phyloP scores from a whole-genome alignment of 2,888 invertebrate species.

The Eustalomyia histrio region DNA sequence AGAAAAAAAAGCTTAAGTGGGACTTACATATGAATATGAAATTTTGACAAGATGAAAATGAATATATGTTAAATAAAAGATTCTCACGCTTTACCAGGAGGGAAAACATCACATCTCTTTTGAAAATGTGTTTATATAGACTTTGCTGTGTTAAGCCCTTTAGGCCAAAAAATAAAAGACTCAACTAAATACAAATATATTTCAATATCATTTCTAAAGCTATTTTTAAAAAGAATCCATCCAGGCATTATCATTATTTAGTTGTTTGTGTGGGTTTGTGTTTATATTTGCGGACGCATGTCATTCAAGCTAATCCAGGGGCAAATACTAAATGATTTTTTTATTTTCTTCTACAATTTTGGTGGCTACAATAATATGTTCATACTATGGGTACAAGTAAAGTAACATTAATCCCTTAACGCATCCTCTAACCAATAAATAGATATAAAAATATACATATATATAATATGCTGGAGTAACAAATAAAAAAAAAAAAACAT shows the following conservation, averaged over 20 bases:
- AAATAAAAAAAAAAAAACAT: background rate
- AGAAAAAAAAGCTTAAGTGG: constrained; percentile 38
- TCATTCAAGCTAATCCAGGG: constrained; percentile 63
- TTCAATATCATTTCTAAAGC: constrained; percentile 53
- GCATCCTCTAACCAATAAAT: constrained; percentile 37
- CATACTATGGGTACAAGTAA: constrained; percentile 35
- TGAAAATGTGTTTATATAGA: constrained; percentile 37
- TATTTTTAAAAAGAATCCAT: constrained; percentile 28
- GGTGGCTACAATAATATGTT: constrained; percentile 23
- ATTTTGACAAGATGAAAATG: constrained; percentile 17
- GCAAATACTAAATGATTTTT: constrained; percentile 63
- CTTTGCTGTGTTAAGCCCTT: constrained; percentile 33
- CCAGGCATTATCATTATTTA: constrained; percentile 17
- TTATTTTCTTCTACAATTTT: constrained; percentile 21
- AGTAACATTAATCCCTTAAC: constrained; percentile 63
- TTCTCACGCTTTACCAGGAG: constrained; percentile 59
- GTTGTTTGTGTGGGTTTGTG: constrained; percentile 50
- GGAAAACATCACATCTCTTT: constrained; percentile 38
- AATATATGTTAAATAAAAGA: constrained; percentile 11
- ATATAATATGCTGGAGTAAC: background rate
- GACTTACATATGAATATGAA: constrained; percentile 31
- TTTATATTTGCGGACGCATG: constrained; percentile 63
- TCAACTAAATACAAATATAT: constrained; percentile 52
- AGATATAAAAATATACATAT: constrained; percentile 7
- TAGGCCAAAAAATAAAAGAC: constrained; percentile 48